A percentile compares a stretch with the other conserved stretches of the same genome.
phyloP scores from a whole-genome alignment of 2,888 invertebrate species.

The Torymus tubicola region DNA sequence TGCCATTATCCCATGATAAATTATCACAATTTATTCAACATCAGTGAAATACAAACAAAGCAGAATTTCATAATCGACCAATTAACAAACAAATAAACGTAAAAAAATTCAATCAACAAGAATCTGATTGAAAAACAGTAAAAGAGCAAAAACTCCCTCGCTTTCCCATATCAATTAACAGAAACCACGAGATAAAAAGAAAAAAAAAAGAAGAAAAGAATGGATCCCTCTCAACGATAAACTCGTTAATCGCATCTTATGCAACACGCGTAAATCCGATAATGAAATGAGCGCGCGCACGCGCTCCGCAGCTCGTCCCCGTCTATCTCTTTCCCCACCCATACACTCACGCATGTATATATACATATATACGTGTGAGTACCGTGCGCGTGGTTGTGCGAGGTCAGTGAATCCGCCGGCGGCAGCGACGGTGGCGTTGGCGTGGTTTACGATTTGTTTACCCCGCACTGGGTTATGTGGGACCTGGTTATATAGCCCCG shows the following conservation, averaged over 20 bases:
- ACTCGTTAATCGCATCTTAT: slow-evolving; percentile 54
- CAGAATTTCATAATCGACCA: too few relatives aligned
- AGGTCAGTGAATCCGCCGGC: slow-evolving; percentile 75
- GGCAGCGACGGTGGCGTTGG: slow-evolving; percentile 13
- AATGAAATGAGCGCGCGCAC: slow-evolving; percentile 45
- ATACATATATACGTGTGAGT: slow-evolving; percentile 60
- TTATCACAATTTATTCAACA: too few relatives aligned
- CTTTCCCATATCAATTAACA: slow-evolving; percentile 32
- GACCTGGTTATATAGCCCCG: slow-evolving; percentile 71
- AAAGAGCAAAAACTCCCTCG: slow-evolving; percentile 19
- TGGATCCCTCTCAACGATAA: slow-evolving; percentile 24
- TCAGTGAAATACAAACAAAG: too few relatives aligned
- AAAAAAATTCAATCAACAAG: slow-evolving; percentile 10
- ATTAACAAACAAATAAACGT: background rate
- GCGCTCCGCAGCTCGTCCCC: slow-evolving; percentile 22
- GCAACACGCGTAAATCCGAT: slow-evolving; percentile 57
- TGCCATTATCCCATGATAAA: too few relatives aligned
- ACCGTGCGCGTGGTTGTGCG: slow-evolving; percentile 66
- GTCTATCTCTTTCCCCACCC: slow-evolving; percentile 25
- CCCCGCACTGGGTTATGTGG: slow-evolving; percentile 74
- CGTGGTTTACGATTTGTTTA: slow-evolving; percentile 77
- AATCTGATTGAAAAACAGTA: background rate
- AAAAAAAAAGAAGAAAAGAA: slow-evolving; percentile 4
- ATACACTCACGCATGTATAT: slow-evolving; percentile 59
- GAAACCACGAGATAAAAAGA: slow-evolving; percentile 18